phyloP scores from a whole-genome alignment of 2,797 vertebrate genomes.

The Dendrocincla tyrannina region DNA sequence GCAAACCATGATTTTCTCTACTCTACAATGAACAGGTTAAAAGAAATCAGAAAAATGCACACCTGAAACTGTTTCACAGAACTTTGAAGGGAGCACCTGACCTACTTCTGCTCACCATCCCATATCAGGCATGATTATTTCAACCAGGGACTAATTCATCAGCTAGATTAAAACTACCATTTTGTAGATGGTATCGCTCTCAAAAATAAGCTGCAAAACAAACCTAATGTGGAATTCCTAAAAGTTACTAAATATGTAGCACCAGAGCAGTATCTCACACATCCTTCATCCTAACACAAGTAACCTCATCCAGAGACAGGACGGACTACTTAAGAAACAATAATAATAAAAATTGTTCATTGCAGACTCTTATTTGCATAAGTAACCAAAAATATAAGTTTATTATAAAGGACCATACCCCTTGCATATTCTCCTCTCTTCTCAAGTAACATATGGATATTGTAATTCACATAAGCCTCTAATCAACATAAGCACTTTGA shows the following conservation, averaged over 20 bases:
- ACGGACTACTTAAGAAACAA: neutral
- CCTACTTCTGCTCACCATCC: neutral
- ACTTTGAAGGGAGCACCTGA: neutral
- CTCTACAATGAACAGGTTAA: constrained; percentile 72
- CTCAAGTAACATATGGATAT: neutral
- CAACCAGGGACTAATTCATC: neutral
- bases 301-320: neutral
- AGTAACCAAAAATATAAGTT: neutral
- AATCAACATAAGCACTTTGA: neutral
- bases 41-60: neutral
- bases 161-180: neutral
- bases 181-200: neutral
- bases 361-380: neutral
- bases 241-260: neutral
- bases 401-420: neutral
- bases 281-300: neutral
- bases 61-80: neutral
- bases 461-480: neutral
- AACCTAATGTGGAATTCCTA: neutral
- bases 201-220: neutral
- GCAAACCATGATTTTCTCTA: constrained; percentile 88
- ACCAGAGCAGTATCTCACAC: neutral
- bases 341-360: neutral
- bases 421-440: neutral
- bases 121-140: neutral